These are phyloP conservation scores for Drosophila fuyamai DNA, from an alignment of 1,140 invertebrate genomes.

Conservation along the genomic window DNA sequence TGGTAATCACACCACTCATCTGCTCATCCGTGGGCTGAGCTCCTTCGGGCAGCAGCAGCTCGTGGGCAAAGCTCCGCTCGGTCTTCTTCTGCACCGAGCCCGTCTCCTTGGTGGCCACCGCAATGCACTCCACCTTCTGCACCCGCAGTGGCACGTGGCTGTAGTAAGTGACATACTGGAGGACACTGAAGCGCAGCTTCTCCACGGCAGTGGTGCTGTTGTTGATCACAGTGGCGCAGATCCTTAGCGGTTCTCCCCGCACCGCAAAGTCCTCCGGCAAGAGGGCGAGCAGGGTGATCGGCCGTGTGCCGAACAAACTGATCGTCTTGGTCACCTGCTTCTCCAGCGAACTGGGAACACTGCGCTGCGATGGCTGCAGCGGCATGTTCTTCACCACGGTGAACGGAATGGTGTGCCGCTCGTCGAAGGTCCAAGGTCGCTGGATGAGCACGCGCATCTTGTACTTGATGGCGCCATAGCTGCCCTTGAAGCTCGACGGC, in stretches of 20 bases:
- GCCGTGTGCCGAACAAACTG: conserved; percentile 77
- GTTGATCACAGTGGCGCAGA: conserved; percentile 79
- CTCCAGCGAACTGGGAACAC: conserved; percentile 64
- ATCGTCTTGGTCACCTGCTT: conserved; percentile 83
- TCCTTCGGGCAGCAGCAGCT: conserved; percentile 71
- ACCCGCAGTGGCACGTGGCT: conserved; percentile 73
- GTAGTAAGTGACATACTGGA: conserved; percentile 77
- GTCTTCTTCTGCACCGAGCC: conserved; percentile 81
- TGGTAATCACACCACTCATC: conserved; percentile 75
- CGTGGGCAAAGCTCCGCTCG: conserved; percentile 80
- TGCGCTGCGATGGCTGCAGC: conserved; percentile 50
- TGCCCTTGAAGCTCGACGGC: conserved; percentile 78
- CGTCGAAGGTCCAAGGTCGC: conserved; percentile 79
- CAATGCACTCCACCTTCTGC: conserved; percentile 74
- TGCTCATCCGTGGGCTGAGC: conserved; percentile 71
- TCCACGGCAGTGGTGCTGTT: conserved; percentile 81
- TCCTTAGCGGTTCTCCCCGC: conserved; percentile 73
- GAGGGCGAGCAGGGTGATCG: conserved; percentile 75
- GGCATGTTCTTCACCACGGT: conserved; percentile 76
- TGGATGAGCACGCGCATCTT: conserved; percentile 81
- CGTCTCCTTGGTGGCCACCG: conserved; percentile 76
- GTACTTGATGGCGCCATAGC: conserved; percentile 81
- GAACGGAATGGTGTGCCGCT: conserved; percentile 75
- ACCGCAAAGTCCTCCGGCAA: conserved; percentile 75
- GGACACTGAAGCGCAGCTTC: conserved; percentile 74